Conservation (phyloP, 2,113 vertebrate species). For the Tachysurus fulvidraco region DNA sequence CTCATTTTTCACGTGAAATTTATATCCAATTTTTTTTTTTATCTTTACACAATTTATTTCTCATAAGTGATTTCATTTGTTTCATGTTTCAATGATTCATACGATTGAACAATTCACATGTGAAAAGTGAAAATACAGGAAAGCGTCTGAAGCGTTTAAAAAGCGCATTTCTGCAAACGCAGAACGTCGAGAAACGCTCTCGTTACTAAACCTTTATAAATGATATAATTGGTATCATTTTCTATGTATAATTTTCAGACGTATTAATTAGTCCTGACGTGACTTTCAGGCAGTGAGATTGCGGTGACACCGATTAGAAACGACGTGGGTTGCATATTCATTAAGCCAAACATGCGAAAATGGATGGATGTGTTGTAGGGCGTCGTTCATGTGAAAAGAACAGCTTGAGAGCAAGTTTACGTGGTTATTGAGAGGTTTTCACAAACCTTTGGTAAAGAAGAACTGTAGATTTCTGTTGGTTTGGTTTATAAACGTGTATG, state of each 20-base stretch:
- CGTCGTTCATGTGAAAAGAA: neutral
- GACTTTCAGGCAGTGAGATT: neutral
- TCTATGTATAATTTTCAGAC: neutral
- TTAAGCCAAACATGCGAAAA: neutral
- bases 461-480: neutral
- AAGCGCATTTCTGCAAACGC: neutral
- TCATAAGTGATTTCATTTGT: too few species aligned
- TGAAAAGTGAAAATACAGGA: neutral
- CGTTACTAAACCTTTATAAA: neutral
- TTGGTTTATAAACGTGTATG: neutral
- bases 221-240: neutral
- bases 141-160: neutral
- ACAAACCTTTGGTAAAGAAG: neutral
- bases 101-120: neutral
- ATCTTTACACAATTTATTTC: neutral
- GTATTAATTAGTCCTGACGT: neutral
- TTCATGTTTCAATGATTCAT: neutral
- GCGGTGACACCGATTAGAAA: neutral
- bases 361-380: too few species aligned
- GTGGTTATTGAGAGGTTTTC: neutral
- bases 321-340: neutral
- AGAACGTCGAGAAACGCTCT: neutral
- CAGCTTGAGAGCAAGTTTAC: neutral
- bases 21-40: neutral
- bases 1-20: too few species aligned